Evolutionary conservation across 2,888 invertebrate species (phyloP).

Genomic region (Eilema caniola): DNA sequence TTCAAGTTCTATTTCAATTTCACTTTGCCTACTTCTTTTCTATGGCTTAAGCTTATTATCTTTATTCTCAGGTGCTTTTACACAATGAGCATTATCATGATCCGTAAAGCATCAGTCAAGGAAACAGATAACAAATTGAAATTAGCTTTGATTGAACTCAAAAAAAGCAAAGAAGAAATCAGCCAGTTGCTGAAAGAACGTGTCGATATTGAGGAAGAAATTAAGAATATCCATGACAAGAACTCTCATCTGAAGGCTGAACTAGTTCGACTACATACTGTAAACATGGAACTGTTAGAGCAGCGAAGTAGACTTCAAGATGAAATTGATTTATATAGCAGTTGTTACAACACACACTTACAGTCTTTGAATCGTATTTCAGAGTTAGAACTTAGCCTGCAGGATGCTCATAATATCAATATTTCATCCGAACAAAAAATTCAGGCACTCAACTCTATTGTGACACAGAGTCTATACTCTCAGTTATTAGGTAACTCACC

Average conservation of each 20-base stretch:
- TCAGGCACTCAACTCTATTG: neutral
- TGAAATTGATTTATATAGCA: constrained; percentile 3
- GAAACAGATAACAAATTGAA: constrained; percentile 3
- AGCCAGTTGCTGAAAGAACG: neutral
- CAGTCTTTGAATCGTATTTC: constrained; percentile 1
- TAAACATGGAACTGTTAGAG: neutral
- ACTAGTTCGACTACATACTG: neutral
- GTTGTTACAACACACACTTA: neutral
- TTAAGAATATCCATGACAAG: neutral
- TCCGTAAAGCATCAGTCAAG: neutral
- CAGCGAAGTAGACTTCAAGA: neutral
- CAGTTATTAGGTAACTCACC: neutral
- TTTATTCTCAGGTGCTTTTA: constrained; percentile 4
- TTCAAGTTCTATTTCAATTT: neutral
- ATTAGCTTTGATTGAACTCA: neutral
- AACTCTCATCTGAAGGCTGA: neutral
- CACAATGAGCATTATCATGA: constrained; percentile 2
- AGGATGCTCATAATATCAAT: neutral
- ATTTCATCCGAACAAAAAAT: neutral
- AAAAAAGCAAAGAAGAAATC: neutral
- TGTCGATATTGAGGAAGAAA: neutral
- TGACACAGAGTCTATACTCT: neutral
- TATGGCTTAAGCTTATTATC: neutral
- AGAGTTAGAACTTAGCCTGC: neutral
- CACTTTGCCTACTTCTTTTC: neutral